Evolutionary conservation across 2,888 invertebrate genomes (phyloP), one percentile per base, ranked within the genome.

Genomic region (Drosophila mercatorum): DNA sequence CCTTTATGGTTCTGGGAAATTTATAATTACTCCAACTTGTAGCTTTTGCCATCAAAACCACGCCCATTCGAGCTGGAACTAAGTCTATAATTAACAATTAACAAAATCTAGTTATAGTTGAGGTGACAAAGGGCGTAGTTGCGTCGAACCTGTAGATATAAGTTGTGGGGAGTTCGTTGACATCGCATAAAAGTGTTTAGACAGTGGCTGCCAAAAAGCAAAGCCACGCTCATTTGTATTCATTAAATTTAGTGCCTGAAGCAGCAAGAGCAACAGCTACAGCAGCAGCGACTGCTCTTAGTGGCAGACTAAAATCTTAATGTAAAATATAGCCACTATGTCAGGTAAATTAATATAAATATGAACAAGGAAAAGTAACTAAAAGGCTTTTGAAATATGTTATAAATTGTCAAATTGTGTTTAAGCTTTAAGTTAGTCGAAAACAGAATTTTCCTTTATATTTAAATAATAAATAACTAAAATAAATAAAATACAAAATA

Each of bases 71-170:
- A 53, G 60, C 63, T 34, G 40, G 47, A 34, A 34, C 40, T 26
- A 12, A 60, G 49, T 60, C 65, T 60, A 78, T 78, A 74, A 69
- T 69, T 73, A 59, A 46, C 74, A 76, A 69, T 78, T 73, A 73
- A 46, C 44, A 10, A 52, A 63, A 44, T 40, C 47, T 8, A 28
- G 2, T 17, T 53, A 5, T 5, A 26, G 46, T 2, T 11, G 11
- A 14, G 22, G 22, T 22, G 22, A 22, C 22, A 22, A 3, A 5
- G 28, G 28, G 28, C 28, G 28, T 28, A 5, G 22, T 22, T 22
- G 28, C 28, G 28, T 28, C 22, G 22, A 28, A 28, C 28, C 28
- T 28, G 28, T 5, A 5, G 17, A 17, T 3, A 5, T 28, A 5
- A 28, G 28, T 28, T 28, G 28, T 5, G 28, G 28, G 34, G 22